Evolutionary conservation across 2,113 vertebrate genomes (phyloP), one percentile per base, ranked within the genome.

Genomic region (Clupea harengus): DNA sequence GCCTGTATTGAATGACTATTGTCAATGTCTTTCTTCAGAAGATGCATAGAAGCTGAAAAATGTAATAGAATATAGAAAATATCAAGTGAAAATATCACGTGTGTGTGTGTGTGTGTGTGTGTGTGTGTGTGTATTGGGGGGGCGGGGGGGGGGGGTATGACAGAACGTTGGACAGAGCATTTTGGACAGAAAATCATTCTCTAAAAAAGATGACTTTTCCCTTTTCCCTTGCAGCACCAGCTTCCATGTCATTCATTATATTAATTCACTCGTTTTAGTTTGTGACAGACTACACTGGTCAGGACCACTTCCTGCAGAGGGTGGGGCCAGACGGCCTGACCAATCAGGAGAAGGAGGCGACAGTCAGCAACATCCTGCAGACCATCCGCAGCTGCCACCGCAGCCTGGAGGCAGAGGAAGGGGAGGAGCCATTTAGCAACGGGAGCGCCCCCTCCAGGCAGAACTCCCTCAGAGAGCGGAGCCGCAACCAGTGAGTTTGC

Each of bases 331-430:
- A 99, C 47, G 98, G 98, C 82, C 93, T 99, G 47, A 97, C 97
- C 90, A 96, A 95, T 87, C 92, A 95, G 0, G 97, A 99, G 91
- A 99, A 99, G 90, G 98, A 99, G 91, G 95, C 96, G 28, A 99
- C 97, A 0, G 96, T 99, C 90, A 99, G 96, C 92, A 97, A 89
- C 91, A 99, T 99, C 89, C 97, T 99, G 84, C 98, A 99, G 93
- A 97, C 97, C 44, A 99, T 99, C 92, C 96, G 97, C 88, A 98
- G 97, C 86, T 99, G 98, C 91, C 98, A 96, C 87, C 96, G 98
- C 44, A 99, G 97, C 91, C 94, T 99, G 92, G 98, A 99, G 89
- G 93, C 94, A 0, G 98, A 99, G 46, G 98, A 99, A 4, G 86
- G 72, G 72, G 72, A 78, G 72, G 72, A 78, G 72, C 72, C 72